Conservation (phyloP, 2,113 vertebrate genomes). For the Suncus etruscus region DNA sequence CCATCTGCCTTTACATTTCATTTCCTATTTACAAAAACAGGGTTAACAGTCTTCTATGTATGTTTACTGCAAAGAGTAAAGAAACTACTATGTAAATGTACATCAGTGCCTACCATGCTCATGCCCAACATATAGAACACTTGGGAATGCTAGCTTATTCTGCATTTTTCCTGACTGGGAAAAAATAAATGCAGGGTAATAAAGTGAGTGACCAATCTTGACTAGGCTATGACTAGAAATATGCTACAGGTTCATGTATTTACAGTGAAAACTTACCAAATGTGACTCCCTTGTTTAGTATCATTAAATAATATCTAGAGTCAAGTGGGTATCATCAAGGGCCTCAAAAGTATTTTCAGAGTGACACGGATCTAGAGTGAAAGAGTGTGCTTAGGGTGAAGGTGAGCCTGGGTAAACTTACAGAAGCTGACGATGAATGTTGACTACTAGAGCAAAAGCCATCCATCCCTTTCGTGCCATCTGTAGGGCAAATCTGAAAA, state of each 20-base stretch:
- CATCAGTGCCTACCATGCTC: neutral
- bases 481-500: slow-evolving; percentile 90
- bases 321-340: neutral
- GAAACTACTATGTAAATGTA: neutral
- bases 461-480: slow-evolving; percentile 74
- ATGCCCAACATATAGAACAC: neutral
- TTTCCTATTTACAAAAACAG: neutral
- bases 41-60: neutral
- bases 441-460: slow-evolving; percentile 89
- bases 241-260: slow-evolving; percentile 9
- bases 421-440: slow-evolving; percentile 82
- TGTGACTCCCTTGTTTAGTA: neutral
- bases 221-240: neutral
- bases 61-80: neutral
- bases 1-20: neutral
- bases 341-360: neutral
- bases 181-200: neutral
- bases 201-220: neutral
- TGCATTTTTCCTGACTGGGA: neutral
- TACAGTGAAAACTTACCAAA: neutral
- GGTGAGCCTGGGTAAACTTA: slow-evolving; percentile 76
- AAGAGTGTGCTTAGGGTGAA: neutral
- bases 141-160: neutral
- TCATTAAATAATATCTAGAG: neutral
- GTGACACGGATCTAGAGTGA: neutral